Conservation (phyloP, 2,113 vertebrate species). For the Sphyrna mokarran region DNA sequence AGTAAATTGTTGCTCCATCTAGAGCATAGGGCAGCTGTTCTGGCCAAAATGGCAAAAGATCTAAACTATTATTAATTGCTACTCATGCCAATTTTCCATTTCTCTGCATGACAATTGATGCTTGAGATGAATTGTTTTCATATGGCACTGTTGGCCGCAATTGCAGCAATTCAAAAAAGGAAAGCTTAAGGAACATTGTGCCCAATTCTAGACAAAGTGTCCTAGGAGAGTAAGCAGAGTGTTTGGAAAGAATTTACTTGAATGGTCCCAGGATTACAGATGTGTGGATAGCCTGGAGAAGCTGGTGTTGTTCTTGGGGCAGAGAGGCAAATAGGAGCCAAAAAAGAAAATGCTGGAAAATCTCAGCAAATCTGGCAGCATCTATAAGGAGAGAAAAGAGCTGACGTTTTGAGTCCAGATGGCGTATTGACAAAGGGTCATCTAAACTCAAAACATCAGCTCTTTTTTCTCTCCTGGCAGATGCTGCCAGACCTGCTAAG, state of each 20-base stretch:
- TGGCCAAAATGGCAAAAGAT: not conserved
- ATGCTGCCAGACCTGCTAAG: too few species aligned
- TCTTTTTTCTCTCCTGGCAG: too few species aligned
- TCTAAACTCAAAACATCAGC: too few species aligned
- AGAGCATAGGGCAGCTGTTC: not conserved
- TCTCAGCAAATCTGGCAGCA: too few species aligned
- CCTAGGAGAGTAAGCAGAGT: not conserved
- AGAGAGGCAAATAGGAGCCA: not conserved
- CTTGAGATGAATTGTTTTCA: not conserved
- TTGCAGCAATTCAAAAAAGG: not conserved
- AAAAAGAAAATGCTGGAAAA: too few species aligned
- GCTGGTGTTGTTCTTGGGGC: not conserved
- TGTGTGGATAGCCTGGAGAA: not conserved
- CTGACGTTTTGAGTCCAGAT: too few species aligned
- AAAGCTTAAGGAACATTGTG: not conserved
- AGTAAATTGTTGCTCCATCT: not conserved
- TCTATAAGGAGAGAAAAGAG: too few species aligned
- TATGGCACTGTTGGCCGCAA: not conserved
- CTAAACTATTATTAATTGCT: not conserved
- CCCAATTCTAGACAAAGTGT: not conserved
- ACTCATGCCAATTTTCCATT: not conserved
- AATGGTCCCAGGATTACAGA: not conserved
- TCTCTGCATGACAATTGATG: not conserved
- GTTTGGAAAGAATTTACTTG: not conserved
- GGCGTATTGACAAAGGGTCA: too few species aligned